Evolutionary conservation across 2,797 vertebrate genomes (phyloP).

Genomic region (Ataeniobius toweri): DNA sequence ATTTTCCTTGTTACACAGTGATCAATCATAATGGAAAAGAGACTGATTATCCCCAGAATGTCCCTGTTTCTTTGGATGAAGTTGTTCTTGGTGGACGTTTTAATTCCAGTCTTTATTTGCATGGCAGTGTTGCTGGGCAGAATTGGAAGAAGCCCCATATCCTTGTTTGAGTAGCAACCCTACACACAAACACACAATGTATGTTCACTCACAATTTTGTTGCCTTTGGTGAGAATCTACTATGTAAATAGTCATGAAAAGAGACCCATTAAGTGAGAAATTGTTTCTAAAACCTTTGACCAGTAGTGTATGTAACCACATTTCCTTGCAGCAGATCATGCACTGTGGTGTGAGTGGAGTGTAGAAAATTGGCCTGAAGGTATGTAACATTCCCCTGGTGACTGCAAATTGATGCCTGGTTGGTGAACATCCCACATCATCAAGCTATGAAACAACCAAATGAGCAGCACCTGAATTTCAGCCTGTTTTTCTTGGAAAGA

Average conservation of each 20-base stretch:
- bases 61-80: background rate
- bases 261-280: too few relatives aligned
- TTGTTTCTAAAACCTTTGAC: too few relatives aligned
- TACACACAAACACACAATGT: background rate
- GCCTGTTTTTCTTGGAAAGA: background rate
- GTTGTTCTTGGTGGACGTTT: background rate
- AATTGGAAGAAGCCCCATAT: background rate
- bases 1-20: background rate
- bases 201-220: too few relatives aligned
- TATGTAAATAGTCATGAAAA: too few relatives aligned
- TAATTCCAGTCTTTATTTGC: background rate
- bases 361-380: background rate
- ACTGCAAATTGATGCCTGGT: background rate
- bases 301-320: background rate
- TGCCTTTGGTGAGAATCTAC: too few relatives aligned
- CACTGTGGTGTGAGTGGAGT: background rate
- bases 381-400: too few relatives aligned
- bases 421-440: background rate
- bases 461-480: too few relatives aligned
- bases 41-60: background rate
- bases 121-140: background rate
- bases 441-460: background rate
- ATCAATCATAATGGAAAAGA: background rate
- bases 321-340: background rate
- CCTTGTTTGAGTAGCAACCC: background rate